These are phyloP conservation scores for Cataglyphis rosenhaueri DNA, from an alignment of 2,888 invertebrate genomes.

Conservation along the genomic window DNA sequence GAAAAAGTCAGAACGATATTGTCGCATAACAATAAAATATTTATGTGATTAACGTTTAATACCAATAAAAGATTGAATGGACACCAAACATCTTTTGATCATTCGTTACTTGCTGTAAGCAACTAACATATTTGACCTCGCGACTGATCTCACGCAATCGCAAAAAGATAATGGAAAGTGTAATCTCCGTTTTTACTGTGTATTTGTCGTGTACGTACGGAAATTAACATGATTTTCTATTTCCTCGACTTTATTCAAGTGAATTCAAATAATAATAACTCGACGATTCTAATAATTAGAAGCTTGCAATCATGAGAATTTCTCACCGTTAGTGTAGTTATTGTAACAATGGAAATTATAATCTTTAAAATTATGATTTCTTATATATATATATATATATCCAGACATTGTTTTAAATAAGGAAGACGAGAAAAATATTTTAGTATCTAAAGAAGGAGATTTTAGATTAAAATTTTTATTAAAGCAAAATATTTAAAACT, in stretches of 20 bases:
- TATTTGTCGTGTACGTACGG: conserved; percentile 10
- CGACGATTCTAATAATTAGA: not conserved
- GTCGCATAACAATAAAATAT: conserved; percentile 19
- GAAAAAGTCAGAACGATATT: conserved; percentile 20
- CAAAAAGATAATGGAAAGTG: conserved; percentile 43
- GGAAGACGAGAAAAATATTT: not conserved
- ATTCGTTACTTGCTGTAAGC: conserved; percentile 43
- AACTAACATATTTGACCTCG: conserved; percentile 62
- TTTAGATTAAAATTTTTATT: not conserved
- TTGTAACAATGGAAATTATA: not conserved
- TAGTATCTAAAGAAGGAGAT: not conserved
- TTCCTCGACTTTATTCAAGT: not conserved
- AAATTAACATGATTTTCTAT: conserved; percentile 20
- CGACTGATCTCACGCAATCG: conserved; percentile 50
- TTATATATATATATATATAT: too few species aligned
- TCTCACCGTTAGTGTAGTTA: not conserved
- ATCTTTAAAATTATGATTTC: conserved; percentile 2
- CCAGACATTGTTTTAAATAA: not conserved
- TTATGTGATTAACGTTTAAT: not conserved
- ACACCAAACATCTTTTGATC: conserved; percentile 16
- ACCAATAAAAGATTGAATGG: not conserved
- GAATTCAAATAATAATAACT: not conserved
- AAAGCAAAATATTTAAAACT: not conserved
- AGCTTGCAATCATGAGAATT: not conserved
- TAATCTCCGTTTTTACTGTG: conserved; percentile 29